A percentile compares a stretch with the other conserved stretches of the same genome.
Evolutionary conservation across 2,888 invertebrate species (phyloP).

Genomic region (Acanthoscelides obtectus): DNA sequence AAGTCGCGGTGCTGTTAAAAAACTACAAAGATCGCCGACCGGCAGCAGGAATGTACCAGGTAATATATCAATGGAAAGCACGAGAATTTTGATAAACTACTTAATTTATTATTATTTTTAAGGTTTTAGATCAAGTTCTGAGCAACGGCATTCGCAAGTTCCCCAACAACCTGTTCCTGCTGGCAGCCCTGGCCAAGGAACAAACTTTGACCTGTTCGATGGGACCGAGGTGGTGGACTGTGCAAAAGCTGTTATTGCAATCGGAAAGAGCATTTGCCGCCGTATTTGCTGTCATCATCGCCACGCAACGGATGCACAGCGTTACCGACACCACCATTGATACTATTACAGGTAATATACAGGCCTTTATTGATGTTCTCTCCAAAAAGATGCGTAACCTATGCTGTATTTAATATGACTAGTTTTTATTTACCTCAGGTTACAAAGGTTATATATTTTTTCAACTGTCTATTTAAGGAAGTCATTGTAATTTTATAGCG

Average conservation of each 20-base stretch:
- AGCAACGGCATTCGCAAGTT: slow-evolving; percentile 47
- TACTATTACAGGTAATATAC: slow-evolving; percentile 38
- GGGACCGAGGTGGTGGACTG: slow-evolving; percentile 53
- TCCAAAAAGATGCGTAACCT: neutral
- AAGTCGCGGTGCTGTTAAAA: slow-evolving; percentile 42
- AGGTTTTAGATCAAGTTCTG: slow-evolving; percentile 42
- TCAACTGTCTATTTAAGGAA: too few species aligned
- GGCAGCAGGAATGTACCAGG: neutral
- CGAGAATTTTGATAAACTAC: too few species aligned
- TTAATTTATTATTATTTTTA: neutral
- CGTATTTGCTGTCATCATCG: slow-evolving; percentile 48
- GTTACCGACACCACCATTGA: slow-evolving; percentile 37
- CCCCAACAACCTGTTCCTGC: slow-evolving; percentile 57
- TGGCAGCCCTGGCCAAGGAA: slow-evolving; percentile 50
- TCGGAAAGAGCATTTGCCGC: slow-evolving; percentile 48
- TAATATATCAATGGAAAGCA: neutral
- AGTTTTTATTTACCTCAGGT: too few species aligned
- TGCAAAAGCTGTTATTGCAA: slow-evolving; percentile 46
- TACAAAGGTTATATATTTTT: too few species aligned
- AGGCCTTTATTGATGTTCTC: neutral
- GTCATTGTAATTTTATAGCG: too few species aligned
- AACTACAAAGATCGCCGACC: slow-evolving; percentile 33
- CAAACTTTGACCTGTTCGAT: slow-evolving; percentile 43
- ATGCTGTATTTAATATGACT: neutral
- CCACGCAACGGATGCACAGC: slow-evolving; percentile 37